Percentiles rank a stretch among this genome's conserved stretches.
Conservation (phyloP, 2,888 invertebrate genomes). For the Pachycephus smyrnensis region DNA sequence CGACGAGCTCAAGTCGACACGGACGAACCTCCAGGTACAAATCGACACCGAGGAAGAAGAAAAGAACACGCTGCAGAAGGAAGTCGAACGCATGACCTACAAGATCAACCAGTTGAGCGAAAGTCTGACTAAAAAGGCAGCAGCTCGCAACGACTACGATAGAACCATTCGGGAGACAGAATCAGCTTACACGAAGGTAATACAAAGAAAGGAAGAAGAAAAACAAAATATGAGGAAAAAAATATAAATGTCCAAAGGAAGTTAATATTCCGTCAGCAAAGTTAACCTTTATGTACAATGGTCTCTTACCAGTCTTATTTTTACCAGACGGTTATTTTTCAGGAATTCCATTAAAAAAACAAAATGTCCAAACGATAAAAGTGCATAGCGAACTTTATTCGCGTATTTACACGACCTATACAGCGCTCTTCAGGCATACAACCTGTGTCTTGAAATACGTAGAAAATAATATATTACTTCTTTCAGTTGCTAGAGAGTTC, state of each 20-base stretch:
- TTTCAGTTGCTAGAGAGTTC: constrained; percentile 53
- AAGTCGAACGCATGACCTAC: constrained; percentile 44
- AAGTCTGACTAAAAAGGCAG: constrained; percentile 41
- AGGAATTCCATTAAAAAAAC: not conserved
- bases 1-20: constrained; percentile 43
- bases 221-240: not conserved
- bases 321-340: not conserved
- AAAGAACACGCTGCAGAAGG: constrained; percentile 39
- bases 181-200: constrained; percentile 48
- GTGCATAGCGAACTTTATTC: not conserved
- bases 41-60: constrained; percentile 46
- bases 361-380: not conserved
- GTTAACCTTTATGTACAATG: not conserved
- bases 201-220: not conserved
- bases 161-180: constrained; percentile 49
- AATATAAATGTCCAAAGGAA: not conserved
- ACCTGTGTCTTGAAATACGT: not conserved
- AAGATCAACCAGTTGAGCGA: constrained; percentile 45
- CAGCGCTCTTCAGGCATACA: not conserved
- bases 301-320: not conserved
- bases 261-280: not conserved
- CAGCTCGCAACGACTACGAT: constrained; percentile 44
- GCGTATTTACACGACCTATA: not conserved
- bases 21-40: constrained; percentile 36
- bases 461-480: not conserved